Evolutionary conservation across 2,113 vertebrate species (phyloP).

Genomic region (Mus spicilegus): DNA sequence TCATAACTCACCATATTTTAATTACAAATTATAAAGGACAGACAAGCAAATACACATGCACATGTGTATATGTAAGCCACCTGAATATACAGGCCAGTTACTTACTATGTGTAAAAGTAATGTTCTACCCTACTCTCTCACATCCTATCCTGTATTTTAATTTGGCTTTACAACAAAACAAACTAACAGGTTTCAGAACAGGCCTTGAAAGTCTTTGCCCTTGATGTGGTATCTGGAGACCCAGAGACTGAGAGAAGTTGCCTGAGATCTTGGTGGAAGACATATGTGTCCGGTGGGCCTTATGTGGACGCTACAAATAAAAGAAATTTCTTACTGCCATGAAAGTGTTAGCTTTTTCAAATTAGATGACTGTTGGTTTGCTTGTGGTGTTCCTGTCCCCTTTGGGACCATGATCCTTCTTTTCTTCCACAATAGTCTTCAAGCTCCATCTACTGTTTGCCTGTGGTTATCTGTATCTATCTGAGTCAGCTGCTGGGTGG

Average conservation of each 20-base stretch:
- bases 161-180: conserved; percentile 20
- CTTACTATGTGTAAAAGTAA: background rate
- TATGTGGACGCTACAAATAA: background rate
- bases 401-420: too few relatives aligned
- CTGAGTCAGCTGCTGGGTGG: too few relatives aligned
- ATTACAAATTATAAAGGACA: background rate
- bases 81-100: background rate
- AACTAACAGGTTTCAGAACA: background rate
- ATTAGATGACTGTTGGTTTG: too few relatives aligned
- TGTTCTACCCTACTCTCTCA: background rate
- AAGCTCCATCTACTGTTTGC: too few relatives aligned
- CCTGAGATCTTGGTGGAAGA: background rate
- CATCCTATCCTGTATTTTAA: background rate
- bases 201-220: background rate
- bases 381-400: too few relatives aligned
- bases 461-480: too few relatives aligned
- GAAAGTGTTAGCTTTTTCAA: background rate
- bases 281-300: background rate
- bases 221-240: background rate
- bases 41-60: background rate
- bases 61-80: background rate
- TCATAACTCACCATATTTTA: conserved; percentile 16
- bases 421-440: too few relatives aligned
- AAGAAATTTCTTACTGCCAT: background rate
- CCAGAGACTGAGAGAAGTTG: background rate